Base-by-base conservation (phyloP, 2,113 vertebrate species). In the Hyaena hyaena region DNA sequence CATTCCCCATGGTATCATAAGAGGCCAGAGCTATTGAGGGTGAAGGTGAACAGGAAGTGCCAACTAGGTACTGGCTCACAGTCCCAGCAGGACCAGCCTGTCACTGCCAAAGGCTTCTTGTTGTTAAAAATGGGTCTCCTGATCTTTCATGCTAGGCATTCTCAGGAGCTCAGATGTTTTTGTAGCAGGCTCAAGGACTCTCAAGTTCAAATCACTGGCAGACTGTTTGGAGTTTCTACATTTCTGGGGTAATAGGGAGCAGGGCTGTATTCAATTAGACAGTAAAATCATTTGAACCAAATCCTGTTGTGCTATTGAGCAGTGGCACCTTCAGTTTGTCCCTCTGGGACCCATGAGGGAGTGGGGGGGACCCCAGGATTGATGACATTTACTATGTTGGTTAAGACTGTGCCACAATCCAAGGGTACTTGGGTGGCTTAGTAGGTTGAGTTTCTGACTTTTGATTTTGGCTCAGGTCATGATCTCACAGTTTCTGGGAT, bases 181-280 rank as follows among this genome's bases (percentile, higher is more conserved):
- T 61, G 45, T 35, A 71, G 26, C n/a, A 50, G 43, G 26, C 2
- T 80, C 66, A 95, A 87, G 89, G 95, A 50, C 89, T 69, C 48
- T 90, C 79, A 94, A 92, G 87, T 95, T 84, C 63, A 96, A 45
- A 93, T 92, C 28, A 4, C 15, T 84, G 87, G 82, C 80, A 28
- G 50, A 45, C 16, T 31, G 10, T 63, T 48, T 16, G 19, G 77
- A 43, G n/a, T 14, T 77, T 77, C 65, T 55, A 10, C 35, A 85
- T 76, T 90, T 96, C 61, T 16, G 68, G 74, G 77, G 65, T 76
- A 58, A 53, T 12, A 5, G 24, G 68, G 11, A 11, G 6, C 35
- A 61, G 50, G 73, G 24, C 53, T 71, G 76, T n/a, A 45, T 39
- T 92, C 58, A 26, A 23, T 0, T 68, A 66, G 35, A n/a, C 23